A percentile compares a stretch with the other conserved stretches of the same genome.
Conservation (phyloP, 2,113 vertebrate genomes). For the Crotalus viridis region DNA sequence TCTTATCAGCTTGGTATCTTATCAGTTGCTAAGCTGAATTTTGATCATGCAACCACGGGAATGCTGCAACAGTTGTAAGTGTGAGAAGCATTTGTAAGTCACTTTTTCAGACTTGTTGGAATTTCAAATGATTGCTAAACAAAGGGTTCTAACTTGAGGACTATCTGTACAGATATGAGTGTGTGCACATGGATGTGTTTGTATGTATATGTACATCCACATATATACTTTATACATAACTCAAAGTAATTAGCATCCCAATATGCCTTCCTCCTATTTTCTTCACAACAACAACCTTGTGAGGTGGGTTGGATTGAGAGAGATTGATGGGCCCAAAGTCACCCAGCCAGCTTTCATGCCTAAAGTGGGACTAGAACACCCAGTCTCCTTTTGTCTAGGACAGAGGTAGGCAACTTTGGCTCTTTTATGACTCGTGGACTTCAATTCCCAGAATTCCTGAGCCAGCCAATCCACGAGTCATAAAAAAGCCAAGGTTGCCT, state of each 20-base stretch:
- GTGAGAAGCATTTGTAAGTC: not conserved
- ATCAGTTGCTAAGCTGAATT: not conserved
- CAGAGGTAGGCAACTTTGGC: no score
- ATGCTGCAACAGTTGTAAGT: not conserved
- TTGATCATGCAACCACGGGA: not conserved
- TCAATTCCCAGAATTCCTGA: no score
- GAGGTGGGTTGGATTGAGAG: not conserved
- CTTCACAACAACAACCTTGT: not conserved
- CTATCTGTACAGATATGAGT: not conserved
- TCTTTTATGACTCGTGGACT: no score
- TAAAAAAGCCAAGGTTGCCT: no score
- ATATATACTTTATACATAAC: not conserved
- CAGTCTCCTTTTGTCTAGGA: not conserved
- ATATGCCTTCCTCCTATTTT: not conserved
- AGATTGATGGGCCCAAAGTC: not conserved
- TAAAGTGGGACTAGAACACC: not conserved
- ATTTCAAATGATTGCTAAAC: not conserved
- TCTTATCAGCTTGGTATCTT: not conserved
- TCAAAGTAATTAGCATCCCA: not conserved
- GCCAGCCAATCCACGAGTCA: no score
- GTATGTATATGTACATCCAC: not conserved
- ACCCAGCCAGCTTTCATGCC: not conserved
- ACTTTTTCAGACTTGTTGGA: not conserved
- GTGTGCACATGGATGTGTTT: fast-evolving
- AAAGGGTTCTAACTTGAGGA: not conserved